Percentiles rank a stretch among this genome's conserved stretches.
These are phyloP conservation scores for Drosophila yakuba DNA, from an alignment of 1,140 invertebrate species.

Conservation along the genomic window DNA sequence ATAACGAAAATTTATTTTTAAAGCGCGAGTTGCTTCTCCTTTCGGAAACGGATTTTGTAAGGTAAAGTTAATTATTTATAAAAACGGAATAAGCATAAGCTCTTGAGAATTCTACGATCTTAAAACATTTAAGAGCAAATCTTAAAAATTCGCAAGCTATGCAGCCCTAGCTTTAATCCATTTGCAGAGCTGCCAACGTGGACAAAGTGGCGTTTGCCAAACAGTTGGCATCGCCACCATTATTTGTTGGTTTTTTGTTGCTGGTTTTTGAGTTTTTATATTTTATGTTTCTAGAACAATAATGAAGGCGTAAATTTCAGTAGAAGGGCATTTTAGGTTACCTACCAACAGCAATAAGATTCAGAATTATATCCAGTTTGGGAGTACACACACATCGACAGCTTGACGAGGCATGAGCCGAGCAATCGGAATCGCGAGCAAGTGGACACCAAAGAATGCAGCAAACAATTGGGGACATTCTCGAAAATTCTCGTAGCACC, in stretches of 20 bases:
- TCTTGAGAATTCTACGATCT: too few relatives aligned
- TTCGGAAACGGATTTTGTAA: too few relatives aligned
- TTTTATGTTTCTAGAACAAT: constrained; percentile 43
- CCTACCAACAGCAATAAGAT: too few relatives aligned
- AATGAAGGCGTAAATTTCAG: constrained; percentile 29
- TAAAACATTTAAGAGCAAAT: not conserved
- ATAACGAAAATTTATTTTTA: too few relatives aligned
- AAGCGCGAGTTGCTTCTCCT: too few relatives aligned
- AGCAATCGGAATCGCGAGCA: constrained; percentile 1
- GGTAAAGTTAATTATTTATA: too few relatives aligned
- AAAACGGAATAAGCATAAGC: too few relatives aligned
- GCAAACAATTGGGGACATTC: constrained; percentile 23
- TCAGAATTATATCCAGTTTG: not conserved
- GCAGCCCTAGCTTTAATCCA: constrained; percentile 1
- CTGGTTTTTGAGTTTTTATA: constrained; percentile 66
- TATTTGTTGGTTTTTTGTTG: constrained; percentile 68
- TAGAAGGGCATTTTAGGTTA: not conserved
- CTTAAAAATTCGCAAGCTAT: not conserved
- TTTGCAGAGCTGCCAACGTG: constrained; percentile 11
- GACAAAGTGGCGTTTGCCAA: not conserved
- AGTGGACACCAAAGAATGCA: constrained; percentile 23
- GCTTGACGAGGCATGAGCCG: constrained; percentile 17
- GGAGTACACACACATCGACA: not conserved
- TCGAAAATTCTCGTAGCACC: constrained; percentile 33
- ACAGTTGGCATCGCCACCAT: constrained; percentile 48